Conservation (phyloP, 2,888 invertebrate genomes). For the Stenichneumon culpator region DNA sequence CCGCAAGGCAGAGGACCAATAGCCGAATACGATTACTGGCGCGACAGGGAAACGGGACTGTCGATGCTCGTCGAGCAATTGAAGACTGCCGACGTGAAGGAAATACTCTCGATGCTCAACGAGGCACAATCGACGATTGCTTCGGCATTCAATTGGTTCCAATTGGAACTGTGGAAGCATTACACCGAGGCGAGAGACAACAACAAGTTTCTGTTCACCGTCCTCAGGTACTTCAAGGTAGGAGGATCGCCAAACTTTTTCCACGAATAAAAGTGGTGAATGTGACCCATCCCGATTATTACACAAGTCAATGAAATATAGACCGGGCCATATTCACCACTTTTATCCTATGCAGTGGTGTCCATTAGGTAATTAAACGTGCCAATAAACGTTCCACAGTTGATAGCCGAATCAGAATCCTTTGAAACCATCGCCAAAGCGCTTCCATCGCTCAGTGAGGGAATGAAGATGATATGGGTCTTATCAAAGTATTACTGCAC, state of each 20-base stretch:
- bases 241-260: constrained; percentile 48
- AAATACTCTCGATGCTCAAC: constrained; percentile 88
- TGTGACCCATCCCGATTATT: not conserved
- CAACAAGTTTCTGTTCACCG: constrained; percentile 91
- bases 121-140: constrained; percentile 86
- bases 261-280: not conserved
- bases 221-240: constrained; percentile 91
- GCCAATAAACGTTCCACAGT: constrained; percentile 83
- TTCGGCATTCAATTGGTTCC: constrained; percentile 88
- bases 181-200: constrained; percentile 92
- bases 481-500: constrained; percentile 94
- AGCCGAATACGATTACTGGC: constrained; percentile 95
- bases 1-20: constrained; percentile 92
- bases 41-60: constrained; percentile 91
- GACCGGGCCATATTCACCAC: too few relatives aligned
- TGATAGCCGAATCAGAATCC: constrained; percentile 90
- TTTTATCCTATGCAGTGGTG: too few relatives aligned
- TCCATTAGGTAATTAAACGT: not conserved
- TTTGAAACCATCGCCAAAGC: constrained; percentile 91
- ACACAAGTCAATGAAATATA: constrained; percentile 70
- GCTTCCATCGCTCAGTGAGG: constrained; percentile 93
- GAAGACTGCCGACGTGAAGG: constrained; percentile 89
- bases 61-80: constrained; percentile 93
- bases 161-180: constrained; percentile 88
- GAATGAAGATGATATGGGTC: constrained; percentile 96